These are phyloP conservation scores for Scaptomyza tumidula DNA, from an alignment of 2,888 invertebrate species.

Conservation along the genomic window DNA sequence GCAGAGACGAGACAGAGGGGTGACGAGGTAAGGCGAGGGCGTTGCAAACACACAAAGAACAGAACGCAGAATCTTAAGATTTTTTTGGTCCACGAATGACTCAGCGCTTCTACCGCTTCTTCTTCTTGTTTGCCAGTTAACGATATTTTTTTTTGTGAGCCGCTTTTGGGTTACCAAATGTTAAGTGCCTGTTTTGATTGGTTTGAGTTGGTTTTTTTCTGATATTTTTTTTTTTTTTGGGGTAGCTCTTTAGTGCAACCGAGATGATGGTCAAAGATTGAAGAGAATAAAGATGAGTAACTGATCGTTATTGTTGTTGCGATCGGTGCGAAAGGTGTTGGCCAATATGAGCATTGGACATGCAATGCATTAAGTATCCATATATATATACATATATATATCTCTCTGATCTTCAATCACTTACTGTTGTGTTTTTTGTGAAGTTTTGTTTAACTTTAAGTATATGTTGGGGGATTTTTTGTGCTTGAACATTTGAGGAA, in stretches of 20 bases:
- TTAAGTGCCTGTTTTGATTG: conserved; percentile 78
- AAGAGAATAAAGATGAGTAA: conserved; percentile 8
- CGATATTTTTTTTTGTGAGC: conserved; percentile 26
- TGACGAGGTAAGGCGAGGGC: conserved; percentile 37
- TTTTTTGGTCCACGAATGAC: conserved; percentile 42
- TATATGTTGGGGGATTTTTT: not conserved
- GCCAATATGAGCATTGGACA: conserved; percentile 18
- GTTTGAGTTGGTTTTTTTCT: conserved; percentile 38
- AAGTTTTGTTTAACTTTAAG: not conserved
- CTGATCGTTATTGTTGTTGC: conserved; percentile 18
- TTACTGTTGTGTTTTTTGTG: conserved; percentile 1
- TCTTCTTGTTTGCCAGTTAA: conserved; percentile 30
- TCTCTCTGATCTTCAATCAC: conserved; percentile 24
- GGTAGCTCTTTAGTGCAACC: conserved; percentile 26
- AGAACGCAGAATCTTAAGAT: conserved; percentile 7
- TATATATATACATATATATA: not conserved
- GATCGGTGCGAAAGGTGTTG: conserved; percentile 3
- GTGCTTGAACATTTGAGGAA: not conserved
- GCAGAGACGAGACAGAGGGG: not conserved
- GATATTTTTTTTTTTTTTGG: not conserved
- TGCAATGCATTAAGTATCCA: conserved; percentile 9
- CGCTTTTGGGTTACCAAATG: conserved; percentile 60
- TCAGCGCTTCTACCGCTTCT: conserved; percentile 44
- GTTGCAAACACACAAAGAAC: conserved; percentile 33
- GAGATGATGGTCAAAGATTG: conserved; percentile 52